Conservation (phyloP, 2,113 vertebrate genomes). For the Casuarius casuarius region DNA sequence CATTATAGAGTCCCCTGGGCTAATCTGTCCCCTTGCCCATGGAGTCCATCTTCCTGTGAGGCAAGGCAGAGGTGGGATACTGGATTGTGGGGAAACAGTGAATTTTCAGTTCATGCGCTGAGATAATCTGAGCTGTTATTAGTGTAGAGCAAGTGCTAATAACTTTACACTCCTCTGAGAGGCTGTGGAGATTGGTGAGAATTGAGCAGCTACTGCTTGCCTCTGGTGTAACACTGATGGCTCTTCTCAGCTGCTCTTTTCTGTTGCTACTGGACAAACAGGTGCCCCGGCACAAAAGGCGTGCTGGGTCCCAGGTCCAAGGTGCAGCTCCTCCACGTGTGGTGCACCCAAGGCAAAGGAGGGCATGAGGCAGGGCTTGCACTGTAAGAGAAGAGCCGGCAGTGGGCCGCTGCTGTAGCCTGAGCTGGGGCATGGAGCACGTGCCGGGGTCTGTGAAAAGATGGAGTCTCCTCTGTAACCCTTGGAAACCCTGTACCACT, state of each 20-base stretch:
- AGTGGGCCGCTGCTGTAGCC: fast-evolving
- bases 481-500: not conserved
- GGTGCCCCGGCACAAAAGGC: not conserved
- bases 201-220: not conserved
- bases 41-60: not conserved
- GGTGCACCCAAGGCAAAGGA: not conserved
- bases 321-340: not conserved
- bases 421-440: fast-evolving
- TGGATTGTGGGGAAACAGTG: not conserved
- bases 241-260: not conserved
- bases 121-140: not conserved
- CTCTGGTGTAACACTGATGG: not conserved
- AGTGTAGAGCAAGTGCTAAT: not conserved
- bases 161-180: not conserved
- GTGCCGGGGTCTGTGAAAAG: not conserved
- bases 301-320: not conserved
- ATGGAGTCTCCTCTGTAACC: not conserved
- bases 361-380: not conserved
- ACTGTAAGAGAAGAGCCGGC: not conserved
- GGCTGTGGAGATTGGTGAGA: not conserved
- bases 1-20: not conserved
- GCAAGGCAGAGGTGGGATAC: not conserved
- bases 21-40: not conserved
- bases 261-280: not conserved
- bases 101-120: not conserved